Evolutionary conservation across 2,797 vertebrate genomes (phyloP).

Genomic region (Channa striata): DNA sequence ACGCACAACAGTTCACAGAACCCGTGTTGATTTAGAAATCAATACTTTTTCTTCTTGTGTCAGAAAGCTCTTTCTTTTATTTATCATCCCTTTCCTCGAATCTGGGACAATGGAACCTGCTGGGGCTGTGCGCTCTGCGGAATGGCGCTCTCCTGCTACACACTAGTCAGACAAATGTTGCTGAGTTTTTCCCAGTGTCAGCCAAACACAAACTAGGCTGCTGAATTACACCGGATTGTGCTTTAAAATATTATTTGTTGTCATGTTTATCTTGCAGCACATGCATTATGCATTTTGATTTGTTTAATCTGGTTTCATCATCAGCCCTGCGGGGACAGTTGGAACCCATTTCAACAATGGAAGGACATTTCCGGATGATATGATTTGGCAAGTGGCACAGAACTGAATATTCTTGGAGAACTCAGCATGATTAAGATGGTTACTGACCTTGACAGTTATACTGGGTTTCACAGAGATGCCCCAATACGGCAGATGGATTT

Average conservation of each 20-base stretch:
- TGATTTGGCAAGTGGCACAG: constrained; percentile 57
- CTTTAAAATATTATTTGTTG: constrained; percentile 48
- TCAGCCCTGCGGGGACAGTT: constrained; percentile 50
- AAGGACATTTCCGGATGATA: constrained; percentile 61
- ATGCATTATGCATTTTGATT: constrained; percentile 37
- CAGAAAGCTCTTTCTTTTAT: constrained; percentile 38
- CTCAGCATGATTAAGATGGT: constrained; percentile 64
- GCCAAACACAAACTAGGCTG: constrained; percentile 18
- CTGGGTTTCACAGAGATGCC: constrained; percentile 72
- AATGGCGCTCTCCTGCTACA: constrained; percentile 13
- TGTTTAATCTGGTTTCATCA: constrained; percentile 40
- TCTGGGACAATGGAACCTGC: constrained; percentile 12
- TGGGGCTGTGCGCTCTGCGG: constrained; percentile 9
- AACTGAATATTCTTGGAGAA: constrained; percentile 45
- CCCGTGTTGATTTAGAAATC: constrained; percentile 71
- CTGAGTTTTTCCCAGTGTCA: constrained; percentile 5
- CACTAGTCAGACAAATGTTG: constrained; percentile 18
- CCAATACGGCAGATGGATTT: constrained; percentile 66
- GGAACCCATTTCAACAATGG: constrained; percentile 51
- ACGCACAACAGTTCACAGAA: constrained; percentile 26
- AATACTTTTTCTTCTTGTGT: constrained; percentile 44
- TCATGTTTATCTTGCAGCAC: constrained; percentile 53
- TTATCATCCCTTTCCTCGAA: constrained; percentile 15
- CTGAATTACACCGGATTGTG: constrained; percentile 26
- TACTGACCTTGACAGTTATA: constrained; percentile 76